Conservation (phyloP, 64 coral and sea anemone genomes). For the Orbicella faveolata region DNA sequence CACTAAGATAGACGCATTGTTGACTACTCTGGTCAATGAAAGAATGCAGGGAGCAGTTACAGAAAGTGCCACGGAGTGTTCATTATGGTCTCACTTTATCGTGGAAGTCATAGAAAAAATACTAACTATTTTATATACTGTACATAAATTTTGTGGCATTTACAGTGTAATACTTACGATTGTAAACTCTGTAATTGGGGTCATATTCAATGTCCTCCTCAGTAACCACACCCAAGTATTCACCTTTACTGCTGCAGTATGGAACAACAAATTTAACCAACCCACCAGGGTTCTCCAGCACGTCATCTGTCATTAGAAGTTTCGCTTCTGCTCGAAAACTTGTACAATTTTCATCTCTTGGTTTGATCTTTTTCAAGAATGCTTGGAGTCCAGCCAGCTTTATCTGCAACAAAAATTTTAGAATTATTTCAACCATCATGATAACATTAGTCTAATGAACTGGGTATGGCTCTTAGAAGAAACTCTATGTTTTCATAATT, state of each 20-base stretch:
- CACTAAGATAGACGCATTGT: too few species aligned
- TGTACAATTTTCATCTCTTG: constrained; percentile 2
- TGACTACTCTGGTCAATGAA: too few species aligned
- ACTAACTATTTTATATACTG: too few species aligned
- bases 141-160: too few species aligned
- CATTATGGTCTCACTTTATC: too few species aligned
- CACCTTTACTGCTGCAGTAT: background rate
- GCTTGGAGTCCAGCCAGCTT: constrained; percentile 44
- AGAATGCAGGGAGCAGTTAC: too few species aligned
- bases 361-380: constrained; percentile 28
- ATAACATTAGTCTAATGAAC: too few species aligned
- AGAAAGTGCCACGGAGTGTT: too few species aligned
- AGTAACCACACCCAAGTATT: constrained; percentile 13
- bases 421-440: background rate
- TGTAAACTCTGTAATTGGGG: background rate
- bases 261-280: constrained; percentile 24
- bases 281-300: background rate
- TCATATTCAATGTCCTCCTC: constrained; percentile 2
- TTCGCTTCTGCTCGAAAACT: constrained; percentile 32
- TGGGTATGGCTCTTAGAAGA: too few species aligned
- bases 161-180: constrained; percentile 8
- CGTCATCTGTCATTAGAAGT: constrained; percentile 28
- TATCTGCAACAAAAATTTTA: background rate
- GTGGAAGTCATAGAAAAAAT: too few species aligned
- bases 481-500: too few species aligned